These are phyloP conservation scores for Platysteira castanea DNA, from an alignment of 2,113 vertebrate genomes.

Conservation along the genomic window DNA sequence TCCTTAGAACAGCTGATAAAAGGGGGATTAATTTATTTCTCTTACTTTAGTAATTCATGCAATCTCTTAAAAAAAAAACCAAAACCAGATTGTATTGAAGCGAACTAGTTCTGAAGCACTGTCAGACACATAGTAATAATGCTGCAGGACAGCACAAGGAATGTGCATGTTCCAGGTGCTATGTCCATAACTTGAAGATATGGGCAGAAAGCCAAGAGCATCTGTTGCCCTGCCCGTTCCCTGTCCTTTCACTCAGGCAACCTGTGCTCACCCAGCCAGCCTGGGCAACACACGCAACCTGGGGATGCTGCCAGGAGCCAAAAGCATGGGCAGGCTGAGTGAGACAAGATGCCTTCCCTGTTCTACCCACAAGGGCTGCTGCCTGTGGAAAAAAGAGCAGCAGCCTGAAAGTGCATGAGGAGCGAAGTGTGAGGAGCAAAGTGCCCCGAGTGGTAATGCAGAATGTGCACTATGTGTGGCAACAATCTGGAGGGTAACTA, in stretches of 20 bases:
- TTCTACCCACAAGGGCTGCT: not conserved
- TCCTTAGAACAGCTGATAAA: not conserved
- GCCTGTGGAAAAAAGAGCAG: not conserved
- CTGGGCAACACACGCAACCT: not conserved
- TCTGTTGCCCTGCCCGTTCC: not conserved
- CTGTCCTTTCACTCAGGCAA: not conserved
- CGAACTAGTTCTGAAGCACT: not conserved
- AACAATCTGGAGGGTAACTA: not conserved
- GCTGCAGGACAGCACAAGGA: not conserved
- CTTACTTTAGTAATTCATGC: not conserved
- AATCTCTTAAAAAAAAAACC: rapidly evolving
- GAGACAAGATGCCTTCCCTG: not conserved
- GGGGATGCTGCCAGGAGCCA: rapidly evolving
- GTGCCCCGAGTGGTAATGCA: rapidly evolving
- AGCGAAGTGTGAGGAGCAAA: not conserved
- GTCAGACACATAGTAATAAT: not conserved
- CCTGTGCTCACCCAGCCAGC: not conserved
- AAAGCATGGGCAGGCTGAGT: rapidly evolving
- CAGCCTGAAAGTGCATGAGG: rapidly evolving
- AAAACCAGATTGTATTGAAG: not conserved
- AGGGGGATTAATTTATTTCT: not conserved
- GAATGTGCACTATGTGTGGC: not conserved
- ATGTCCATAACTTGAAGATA: not conserved
- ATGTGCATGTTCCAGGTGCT: not conserved
- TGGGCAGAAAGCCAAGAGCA: not conserved